Percentiles rank a stretch among this genome's conserved stretches.
Conservation (phyloP, 2,113 vertebrate species). For the Chinchilla lanigera region DNA sequence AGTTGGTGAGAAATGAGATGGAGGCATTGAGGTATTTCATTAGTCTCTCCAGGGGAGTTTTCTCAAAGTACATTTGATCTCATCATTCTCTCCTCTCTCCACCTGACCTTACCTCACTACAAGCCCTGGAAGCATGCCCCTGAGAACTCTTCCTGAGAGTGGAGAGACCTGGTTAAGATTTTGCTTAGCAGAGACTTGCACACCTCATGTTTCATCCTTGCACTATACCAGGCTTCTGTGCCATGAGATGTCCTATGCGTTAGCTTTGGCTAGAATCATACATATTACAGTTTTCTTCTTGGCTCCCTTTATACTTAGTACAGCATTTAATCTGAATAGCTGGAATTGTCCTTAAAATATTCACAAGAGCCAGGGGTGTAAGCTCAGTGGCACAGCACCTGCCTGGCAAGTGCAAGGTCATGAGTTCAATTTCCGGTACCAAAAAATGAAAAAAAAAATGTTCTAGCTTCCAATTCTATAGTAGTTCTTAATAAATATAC, state of each 20-base stretch:
- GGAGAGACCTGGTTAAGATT: background rate
- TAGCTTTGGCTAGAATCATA: background rate
- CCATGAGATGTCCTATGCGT: background rate
- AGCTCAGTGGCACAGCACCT: too few species aligned
- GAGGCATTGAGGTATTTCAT: background rate
- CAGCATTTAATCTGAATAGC: background rate
- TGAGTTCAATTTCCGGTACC: too few species aligned
- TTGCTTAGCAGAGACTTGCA: background rate
- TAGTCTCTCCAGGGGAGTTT: background rate
- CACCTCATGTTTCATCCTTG: background rate
- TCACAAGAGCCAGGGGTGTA: too few species aligned
- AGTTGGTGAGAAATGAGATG: background rate
- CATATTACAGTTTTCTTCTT: background rate
- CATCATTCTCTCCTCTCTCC: background rate
- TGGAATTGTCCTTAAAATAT: background rate
- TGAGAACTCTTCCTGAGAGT: background rate
- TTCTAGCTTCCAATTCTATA: background rate
- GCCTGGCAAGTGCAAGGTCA: too few species aligned
- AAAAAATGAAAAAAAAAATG: background rate
- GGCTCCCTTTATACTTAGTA: background rate
- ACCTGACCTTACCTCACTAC: background rate
- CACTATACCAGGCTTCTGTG: background rate
- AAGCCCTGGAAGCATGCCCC: fast-evolving
- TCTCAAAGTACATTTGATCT: background rate
- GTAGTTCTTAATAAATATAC: slow-evolving; percentile 13